Evolutionary conservation across 2,888 invertebrate species (phyloP), one percentile per base, ranked within the genome.

Genomic region (Alsophila aescularia): DNA sequence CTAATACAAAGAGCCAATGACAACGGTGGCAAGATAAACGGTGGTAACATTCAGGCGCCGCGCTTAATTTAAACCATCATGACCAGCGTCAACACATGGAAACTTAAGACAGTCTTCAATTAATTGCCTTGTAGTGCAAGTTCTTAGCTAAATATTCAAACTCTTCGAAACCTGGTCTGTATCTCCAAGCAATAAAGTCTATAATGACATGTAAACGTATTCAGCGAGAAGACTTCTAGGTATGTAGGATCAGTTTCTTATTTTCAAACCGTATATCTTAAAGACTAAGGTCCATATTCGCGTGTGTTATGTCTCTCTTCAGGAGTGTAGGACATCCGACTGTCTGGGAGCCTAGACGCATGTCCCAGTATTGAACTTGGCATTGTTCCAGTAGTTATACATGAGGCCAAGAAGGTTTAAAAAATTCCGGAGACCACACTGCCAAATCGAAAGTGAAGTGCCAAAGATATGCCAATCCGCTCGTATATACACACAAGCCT

Each of bases 321-420:
- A 29, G 29, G 29, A n/a, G n/a, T n/a, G n/a, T 21, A 40, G 34
- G 13, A 37, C 39, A 39, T 37, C 34, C 21, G 44, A 24, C 18
- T 35, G 24, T 12, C 15, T 40, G 16, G 15, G 24, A 32, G 39
- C 29, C 32, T 44, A 49, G 49, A 50, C 44, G 36, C 35, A 45
- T 34, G 34, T 29, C 9, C 50, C 53, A 37, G 12, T 54, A 51
- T 52, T 62, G 57, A 62, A 62, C 57, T 57, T 57, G 62, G 59
- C 62, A 32, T 10, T 13, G n/a, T 0, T n/a, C 56, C 53, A 49
- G 34, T 2, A 13, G 37, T 56, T 54, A 52, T 53, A 58, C 48
- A 59, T 54, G 29, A 50, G 31, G 24, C n/a, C 1, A 18, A 36
- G 14, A 13, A 18, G 5, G 18, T 18, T 24, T n/a, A n/a, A n/a